Evolutionary conservation across 2,113 vertebrate species (phyloP), one percentile per base, ranked within the genome.

Genomic region (Pedetes capensis): DNA sequence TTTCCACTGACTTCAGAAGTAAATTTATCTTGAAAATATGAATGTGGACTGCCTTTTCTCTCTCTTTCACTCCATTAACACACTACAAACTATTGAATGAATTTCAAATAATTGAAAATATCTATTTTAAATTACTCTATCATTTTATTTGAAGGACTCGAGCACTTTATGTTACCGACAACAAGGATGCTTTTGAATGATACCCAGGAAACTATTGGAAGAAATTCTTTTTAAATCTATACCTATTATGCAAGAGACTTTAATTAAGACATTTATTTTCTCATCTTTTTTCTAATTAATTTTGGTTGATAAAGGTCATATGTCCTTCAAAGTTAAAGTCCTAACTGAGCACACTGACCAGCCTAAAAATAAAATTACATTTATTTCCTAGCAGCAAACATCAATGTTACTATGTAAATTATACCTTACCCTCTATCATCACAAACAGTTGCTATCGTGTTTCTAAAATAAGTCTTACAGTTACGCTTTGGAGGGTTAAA

Each of bases 11-110:
- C 97, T 97, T 96, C 94, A 82, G 95, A 95, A 89, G 95, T 85
- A 95, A 97, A 97, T 94, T 89, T 91, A 84, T 98, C 96, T 97
- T 97, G 95, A 97, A 97, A 97, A 98, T 98, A 98, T 98, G 98
- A 98, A 98, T 98, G 98, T 98, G 98, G 98, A 98, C 98, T 98
- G 97, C 98, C 98, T 98, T 98, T 97, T 97, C 96, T 97, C 97
- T 97, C 95, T 96, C 87, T 98, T 96, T 97, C 97, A 98, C 97
- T 97, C 93, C 97, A 97, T 97, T 96, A 97, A 97, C 96, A 96
- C 89, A 93, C 98, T 98, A 97, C 66, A 96, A 97, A 96, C 91
- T 39, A 79, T 98, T 97, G 84, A 96, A 87, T 98, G 98, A n/a
- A 98, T 98, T 98, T 97, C 91, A 97, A 97, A 95, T 98, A 97